Percentiles rank a stretch among this genome's conserved stretches.
Evolutionary conservation across 2,113 vertebrate genomes (phyloP).

Genomic region (Arvicanthis niloticus): DNA sequence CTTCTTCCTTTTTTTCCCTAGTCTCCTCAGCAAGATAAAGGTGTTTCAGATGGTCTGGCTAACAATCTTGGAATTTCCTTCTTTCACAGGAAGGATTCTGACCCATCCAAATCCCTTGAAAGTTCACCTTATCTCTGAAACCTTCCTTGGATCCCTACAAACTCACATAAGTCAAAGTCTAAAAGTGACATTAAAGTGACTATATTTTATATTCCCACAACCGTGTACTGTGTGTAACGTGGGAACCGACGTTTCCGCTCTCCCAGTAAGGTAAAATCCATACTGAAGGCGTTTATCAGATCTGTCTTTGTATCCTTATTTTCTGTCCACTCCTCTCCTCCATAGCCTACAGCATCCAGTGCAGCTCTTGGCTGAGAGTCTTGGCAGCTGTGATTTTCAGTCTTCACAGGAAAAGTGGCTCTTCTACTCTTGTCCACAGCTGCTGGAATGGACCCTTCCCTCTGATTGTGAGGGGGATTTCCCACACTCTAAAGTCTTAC

Average conservation of each 20-base stretch:
- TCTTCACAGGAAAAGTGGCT: constrained; percentile 6
- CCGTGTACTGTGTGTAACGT: not conserved
- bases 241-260: not conserved
- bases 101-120: not conserved
- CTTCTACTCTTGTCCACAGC: not conserved
- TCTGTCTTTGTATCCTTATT: not conserved
- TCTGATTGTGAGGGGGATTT: not conserved
- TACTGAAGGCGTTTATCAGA: not conserved
- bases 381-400: not conserved
- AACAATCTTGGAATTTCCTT: not conserved
- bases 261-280: not conserved
- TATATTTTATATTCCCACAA: not conserved
- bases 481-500: not conserved
- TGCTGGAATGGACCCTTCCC: not conserved
- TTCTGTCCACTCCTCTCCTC: not conserved
- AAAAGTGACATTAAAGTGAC: not conserved
- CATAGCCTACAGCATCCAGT: not conserved
- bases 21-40: not conserved
- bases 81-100: not conserved
- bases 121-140: not conserved
- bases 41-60: not conserved
- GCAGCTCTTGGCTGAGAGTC: not conserved
- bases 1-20: not conserved
- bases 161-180: not conserved
- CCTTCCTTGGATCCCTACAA: not conserved